Percentiles rank a stretch among this genome's conserved stretches.
Evolutionary conservation across 2,113 vertebrate genomes (phyloP).

Genomic region (Eubucco bourcierii): DNA sequence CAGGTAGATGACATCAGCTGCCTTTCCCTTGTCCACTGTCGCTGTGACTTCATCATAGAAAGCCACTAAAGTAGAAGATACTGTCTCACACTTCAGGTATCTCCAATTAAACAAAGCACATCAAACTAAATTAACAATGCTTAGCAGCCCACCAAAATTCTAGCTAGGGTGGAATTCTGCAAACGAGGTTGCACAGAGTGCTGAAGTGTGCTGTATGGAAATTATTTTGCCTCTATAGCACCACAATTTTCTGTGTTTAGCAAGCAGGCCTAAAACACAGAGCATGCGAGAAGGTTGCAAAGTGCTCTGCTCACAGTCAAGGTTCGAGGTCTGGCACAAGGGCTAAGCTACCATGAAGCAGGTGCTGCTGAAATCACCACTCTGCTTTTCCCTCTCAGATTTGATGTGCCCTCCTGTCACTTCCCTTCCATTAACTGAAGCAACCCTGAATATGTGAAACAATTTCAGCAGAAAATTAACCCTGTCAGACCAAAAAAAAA

Average conservation of each 20-base stretch:
- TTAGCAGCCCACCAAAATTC: not conserved
- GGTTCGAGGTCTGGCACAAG: not conserved
- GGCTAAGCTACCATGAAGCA: not conserved
- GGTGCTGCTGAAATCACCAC: not conserved
- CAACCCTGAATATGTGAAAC: not conserved
- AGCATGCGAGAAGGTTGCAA: not conserved
- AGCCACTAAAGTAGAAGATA: not conserved
- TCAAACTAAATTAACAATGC: not conserved
- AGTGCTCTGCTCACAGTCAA: not conserved
- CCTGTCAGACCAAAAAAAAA: fast-evolving
- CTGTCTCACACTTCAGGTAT: too few relatives aligned
- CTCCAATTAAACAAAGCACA: not conserved
- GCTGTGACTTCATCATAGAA: too few relatives aligned
- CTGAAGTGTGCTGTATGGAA: not conserved
- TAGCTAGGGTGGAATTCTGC: not conserved
- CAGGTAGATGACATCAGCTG: too few relatives aligned
- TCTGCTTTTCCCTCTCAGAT: not conserved
- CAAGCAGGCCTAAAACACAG: not conserved
- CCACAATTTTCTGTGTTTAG: not conserved
- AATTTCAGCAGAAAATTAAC: not conserved
- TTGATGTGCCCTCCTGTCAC: not conserved
- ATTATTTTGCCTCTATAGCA: not conserved
- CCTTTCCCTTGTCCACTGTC: too few relatives aligned
- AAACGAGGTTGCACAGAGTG: not conserved
- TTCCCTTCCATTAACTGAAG: not conserved